Conservation (phyloP, 2,888 invertebrate genomes). For the Halictus ligatus region DNA sequence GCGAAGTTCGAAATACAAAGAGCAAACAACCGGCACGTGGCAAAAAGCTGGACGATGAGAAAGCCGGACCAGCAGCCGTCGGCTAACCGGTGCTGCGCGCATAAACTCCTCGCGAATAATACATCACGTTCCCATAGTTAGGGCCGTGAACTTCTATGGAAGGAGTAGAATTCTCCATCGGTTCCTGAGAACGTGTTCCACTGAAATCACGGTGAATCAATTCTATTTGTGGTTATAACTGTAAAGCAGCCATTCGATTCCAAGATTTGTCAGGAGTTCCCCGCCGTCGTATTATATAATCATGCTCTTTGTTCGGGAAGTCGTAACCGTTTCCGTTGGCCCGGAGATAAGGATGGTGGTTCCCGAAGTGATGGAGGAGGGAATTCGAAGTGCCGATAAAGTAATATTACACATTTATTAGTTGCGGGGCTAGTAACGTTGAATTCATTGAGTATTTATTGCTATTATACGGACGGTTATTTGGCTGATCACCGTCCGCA, state of each 20-base stretch:
- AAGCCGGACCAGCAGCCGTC: slow-evolving; percentile 48
- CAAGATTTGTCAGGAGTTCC: slow-evolving; percentile 53
- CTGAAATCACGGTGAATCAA: slow-evolving; percentile 68
- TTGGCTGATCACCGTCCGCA: too few relatives aligned
- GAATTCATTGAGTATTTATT: slow-evolving; percentile 3
- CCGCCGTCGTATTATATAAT: slow-evolving; percentile 51
- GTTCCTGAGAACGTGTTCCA: slow-evolving; percentile 60
- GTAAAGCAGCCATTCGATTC: slow-evolving; percentile 43
- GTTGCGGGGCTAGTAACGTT: neutral
- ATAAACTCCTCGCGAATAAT: slow-evolving; percentile 69
- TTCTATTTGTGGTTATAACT: slow-evolving; percentile 53
- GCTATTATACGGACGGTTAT: neutral
- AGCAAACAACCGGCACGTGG: slow-evolving; percentile 53
- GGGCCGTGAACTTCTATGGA: slow-evolving; percentile 59
- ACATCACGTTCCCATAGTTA: slow-evolving; percentile 68
- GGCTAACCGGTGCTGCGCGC: slow-evolving; percentile 56
- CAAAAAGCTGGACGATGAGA: slow-evolving; percentile 44
- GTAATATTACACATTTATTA: slow-evolving; percentile 21
- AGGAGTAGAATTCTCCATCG: slow-evolving; percentile 65
- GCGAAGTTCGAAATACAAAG: slow-evolving; percentile 48
- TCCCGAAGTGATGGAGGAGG: slow-evolving; percentile 1
- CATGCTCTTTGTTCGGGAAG: slow-evolving; percentile 30
- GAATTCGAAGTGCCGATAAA: slow-evolving; percentile 12
- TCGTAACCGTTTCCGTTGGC: slow-evolving; percentile 27
- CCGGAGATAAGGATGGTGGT: slow-evolving; percentile 15